Evolutionary conservation across 2,113 vertebrate genomes (phyloP).

Genomic region (Gasterosteus aculeatus): DNA sequence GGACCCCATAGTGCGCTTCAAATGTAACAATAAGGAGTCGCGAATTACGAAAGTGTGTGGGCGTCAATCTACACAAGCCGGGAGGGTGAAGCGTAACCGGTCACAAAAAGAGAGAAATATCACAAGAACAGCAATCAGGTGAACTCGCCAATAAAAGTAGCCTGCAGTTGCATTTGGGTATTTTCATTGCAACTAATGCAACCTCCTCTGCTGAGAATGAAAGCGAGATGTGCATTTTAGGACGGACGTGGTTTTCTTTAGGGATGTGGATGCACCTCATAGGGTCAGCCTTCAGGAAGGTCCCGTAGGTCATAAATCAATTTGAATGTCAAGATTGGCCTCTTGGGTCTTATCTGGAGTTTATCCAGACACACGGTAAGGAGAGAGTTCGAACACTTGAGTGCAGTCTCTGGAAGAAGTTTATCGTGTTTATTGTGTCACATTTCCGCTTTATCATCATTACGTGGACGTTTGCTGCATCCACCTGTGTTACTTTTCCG

Average conservation of each 20-base stretch:
- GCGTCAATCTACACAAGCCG: neutral
- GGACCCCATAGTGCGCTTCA: neutral
- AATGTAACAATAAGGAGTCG: neutral
- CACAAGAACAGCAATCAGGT: neutral
- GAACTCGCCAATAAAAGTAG: neutral
- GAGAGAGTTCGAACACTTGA: neutral
- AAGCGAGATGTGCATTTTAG: neutral
- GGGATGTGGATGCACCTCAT: neutral
- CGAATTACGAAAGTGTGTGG: neutral
- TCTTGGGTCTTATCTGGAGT: neutral
- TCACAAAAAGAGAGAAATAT: neutral
- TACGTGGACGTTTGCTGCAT: neutral
- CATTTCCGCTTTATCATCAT: neutral
- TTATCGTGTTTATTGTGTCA: neutral
- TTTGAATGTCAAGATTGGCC: neutral
- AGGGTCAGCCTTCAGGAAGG: neutral
- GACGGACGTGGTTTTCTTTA: neutral
- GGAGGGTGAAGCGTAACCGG: neutral
- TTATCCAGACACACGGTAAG: neutral
- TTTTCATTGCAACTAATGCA: neutral
- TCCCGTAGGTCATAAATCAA: neutral
- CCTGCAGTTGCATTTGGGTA: neutral
- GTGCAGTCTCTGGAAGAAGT: neutral
- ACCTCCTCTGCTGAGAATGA: neutral
- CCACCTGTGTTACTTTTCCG: constrained; percentile 2